phyloP scores from a whole-genome alignment of 2,113 vertebrate species.

The Menidia beryllina region DNA sequence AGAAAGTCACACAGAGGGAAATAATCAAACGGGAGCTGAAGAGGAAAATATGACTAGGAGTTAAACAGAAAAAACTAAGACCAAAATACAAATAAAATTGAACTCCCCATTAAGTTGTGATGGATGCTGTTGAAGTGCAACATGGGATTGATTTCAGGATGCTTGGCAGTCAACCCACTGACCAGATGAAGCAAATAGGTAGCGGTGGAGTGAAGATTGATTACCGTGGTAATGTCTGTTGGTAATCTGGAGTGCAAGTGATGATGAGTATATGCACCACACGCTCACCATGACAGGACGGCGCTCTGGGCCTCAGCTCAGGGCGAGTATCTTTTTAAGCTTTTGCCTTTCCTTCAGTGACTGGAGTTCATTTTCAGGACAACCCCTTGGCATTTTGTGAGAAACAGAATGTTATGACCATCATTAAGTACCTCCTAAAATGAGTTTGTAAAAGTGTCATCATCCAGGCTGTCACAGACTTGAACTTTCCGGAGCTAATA shows the following conservation, averaged over 20 bases:
- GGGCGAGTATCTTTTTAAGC: neutral
- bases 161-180: slow-evolving; percentile 53
- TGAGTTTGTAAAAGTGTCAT: slow-evolving; percentile 33
- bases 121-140: slow-evolving; percentile 50
- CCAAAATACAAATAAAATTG: slow-evolving; percentile 32
- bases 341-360: slow-evolving; percentile 6
- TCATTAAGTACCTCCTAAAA: slow-evolving; percentile 38
- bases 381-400: slow-evolving; percentile 26
- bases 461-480: neutral
- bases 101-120: slow-evolving; percentile 32
- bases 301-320: slow-evolving; percentile 13
- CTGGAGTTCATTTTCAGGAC: slow-evolving; percentile 11
- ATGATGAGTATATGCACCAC: neutral
- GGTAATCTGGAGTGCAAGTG: slow-evolving; percentile 47
- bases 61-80: slow-evolving; percentile 2
- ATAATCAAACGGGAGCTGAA: neutral
- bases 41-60: slow-evolving; percentile 1
- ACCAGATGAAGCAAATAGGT: slow-evolving; percentile 42
- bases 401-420: slow-evolving; percentile 36
- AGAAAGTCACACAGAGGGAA: neutral
- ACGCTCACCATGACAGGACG: neutral
- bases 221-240: slow-evolving; percentile 25
- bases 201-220: slow-evolving; percentile 42
- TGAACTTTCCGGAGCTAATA: neutral
- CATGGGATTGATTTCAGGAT: slow-evolving; percentile 59